Base-by-base conservation (phyloP, 1,140 invertebrate species). In the Thaumetopoea pityocampa region DNA sequence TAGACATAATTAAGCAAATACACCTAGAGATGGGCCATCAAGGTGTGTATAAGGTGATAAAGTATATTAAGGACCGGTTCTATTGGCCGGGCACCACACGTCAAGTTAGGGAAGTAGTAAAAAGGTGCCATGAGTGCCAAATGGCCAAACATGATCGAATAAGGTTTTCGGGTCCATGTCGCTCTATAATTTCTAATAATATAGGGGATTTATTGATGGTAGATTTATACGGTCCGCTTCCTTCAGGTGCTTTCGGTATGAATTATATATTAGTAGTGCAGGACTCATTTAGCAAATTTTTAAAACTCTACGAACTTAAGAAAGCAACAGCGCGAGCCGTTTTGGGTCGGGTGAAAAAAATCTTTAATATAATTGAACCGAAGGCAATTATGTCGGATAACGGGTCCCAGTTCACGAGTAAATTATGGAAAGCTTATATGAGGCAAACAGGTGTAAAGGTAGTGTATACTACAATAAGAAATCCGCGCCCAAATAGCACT, bases 1-100 rank as follows among this genome's bases (percentile, higher is more conserved):
- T 20, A 30, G 22, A 37, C 4, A n/a, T 61, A 14, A 35, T 53
- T 27, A 14, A 16, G 7, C 37, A 53, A 11, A 27, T 50, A 5
- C 73, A 74, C 27, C 6, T 28, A 14, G 57, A 59, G 33, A 60
- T 63, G 30, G 70, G 66, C 0, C 73, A 78, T 51, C 59, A 61
- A 4, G 66, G 68, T 1, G 28, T 45, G 2, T 54, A 51, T 14
- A 74, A 74, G 51, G 51, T 67, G 5, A 41, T 61, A 7, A 29
- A 37, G n/a, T 60, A 66, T 23, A 6, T 78, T 3, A 51, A 36
- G 29, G 36, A 47, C 9, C 42, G 44, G 22, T 67, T 62, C 29
- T 71, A 60, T 42, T 72, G 59, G 52, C 33, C 15, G 20, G 51
- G 55, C 5, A 30, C 71, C 33, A 26, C 22, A 0, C 41, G 43